Evolutionary conservation across 2,797 vertebrate species (phyloP).

Genomic region (Nyctibius grandis): DNA sequence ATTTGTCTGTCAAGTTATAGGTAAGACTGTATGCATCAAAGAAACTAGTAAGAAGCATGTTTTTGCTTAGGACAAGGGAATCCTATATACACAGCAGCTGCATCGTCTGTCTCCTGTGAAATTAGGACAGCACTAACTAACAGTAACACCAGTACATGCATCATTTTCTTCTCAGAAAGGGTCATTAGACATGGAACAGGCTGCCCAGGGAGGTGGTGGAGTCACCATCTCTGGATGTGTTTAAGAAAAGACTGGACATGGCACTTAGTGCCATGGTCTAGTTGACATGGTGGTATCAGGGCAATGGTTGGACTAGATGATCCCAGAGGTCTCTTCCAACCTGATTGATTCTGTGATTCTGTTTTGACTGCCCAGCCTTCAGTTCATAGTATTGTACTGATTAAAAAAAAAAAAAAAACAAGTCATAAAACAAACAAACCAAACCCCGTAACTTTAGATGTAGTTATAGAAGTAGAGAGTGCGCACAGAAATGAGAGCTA

Average conservation of each 20-base stretch:
- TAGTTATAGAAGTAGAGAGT: neutral
- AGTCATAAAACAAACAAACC: neutral
- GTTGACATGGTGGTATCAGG: too few species aligned
- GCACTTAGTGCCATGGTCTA: too few species aligned
- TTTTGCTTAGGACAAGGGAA: neutral
- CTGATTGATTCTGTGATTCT: too few species aligned
- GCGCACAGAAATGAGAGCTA: neutral
- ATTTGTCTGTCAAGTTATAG: neutral
- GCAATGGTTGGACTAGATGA: too few species aligned
- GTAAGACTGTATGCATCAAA: neutral
- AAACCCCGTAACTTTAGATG: neutral
- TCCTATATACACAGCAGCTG: neutral
- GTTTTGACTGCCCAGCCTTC: neutral
- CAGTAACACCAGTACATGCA: neutral
- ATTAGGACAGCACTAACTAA: neutral
- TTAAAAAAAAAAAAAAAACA: neutral
- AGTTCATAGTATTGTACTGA: neutral
- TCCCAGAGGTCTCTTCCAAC: too few species aligned
- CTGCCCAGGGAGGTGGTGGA: too few species aligned
- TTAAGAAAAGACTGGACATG: too few species aligned
- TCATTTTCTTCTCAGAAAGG: too few species aligned
- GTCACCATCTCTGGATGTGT: too few species aligned
- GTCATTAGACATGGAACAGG: too few species aligned
- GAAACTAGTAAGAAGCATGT: neutral
- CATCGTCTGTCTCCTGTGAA: neutral